Conservation (phyloP, 2,888 invertebrate genomes). For the Ophraella communa region DNA sequence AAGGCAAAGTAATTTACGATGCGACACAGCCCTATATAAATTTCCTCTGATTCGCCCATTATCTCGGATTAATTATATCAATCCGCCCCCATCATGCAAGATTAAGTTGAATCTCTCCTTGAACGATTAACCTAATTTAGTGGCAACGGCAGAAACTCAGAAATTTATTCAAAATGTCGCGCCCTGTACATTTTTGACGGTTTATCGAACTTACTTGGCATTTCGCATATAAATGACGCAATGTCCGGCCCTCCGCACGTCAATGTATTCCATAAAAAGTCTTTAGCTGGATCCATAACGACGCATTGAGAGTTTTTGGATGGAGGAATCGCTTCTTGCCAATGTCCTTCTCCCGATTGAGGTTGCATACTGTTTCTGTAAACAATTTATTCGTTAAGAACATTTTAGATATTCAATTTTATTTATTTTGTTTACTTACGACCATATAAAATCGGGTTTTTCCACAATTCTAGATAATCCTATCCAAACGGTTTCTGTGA, state of each 20-base stretch:
- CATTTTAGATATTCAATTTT: slow-evolving; percentile 17
- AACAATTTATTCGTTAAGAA: slow-evolving; percentile 10
- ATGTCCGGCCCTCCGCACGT: slow-evolving; percentile 79
- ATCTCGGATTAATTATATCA: not conserved
- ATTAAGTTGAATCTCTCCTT: too few species aligned
- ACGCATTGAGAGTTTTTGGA: slow-evolving; percentile 71
- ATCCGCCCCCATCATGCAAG: not conserved
- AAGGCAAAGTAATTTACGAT: too few species aligned
- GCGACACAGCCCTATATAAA: not conserved
- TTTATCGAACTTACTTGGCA: slow-evolving; percentile 68
- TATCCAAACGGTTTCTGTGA: slow-evolving; percentile 79
- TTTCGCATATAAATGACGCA: slow-evolving; percentile 80
- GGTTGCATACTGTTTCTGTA: slow-evolving; percentile 66
- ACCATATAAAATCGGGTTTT: slow-evolving; percentile 77
- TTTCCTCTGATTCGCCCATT: not conserved
- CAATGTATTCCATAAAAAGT: slow-evolving; percentile 79
- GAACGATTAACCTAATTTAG: not conserved
- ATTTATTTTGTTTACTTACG: slow-evolving; percentile 65
- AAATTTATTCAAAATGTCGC: too few species aligned
- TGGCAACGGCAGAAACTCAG: not conserved
- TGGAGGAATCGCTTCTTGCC: slow-evolving; percentile 71
- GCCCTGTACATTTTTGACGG: too few species aligned
- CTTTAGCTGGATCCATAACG: slow-evolving; percentile 76
- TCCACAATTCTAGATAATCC: slow-evolving; percentile 76
- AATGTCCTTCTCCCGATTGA: slow-evolving; percentile 71